Base-by-base conservation (phyloP, 2,797 vertebrate genomes). In the Falco naumanni region DNA sequence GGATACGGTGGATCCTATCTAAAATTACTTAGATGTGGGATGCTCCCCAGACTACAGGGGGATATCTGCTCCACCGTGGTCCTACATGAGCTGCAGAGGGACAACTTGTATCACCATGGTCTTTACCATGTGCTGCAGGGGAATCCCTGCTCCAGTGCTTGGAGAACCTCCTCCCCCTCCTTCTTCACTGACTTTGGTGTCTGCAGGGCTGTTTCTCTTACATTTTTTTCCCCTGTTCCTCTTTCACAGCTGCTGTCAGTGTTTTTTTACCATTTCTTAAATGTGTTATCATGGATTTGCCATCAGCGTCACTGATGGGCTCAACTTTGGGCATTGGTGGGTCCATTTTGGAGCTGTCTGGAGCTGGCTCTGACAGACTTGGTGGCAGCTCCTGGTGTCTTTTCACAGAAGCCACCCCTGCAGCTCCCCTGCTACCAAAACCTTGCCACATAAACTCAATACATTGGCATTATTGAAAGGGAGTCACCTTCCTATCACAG, bases 281-380 rank as follows among this genome's bases (percentile, higher is more conserved):
- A 53, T 19, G 31, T 48, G 26, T 48, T 71, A 31, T 61, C 43
- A 31, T 28, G 74, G n/a, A 47, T 25, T 51, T 70, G 45, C 15
- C 21, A 17, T 13, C 11, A 28, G 21, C 2, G 0, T 74, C 50
- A 39, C 50, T 47, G 50, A 8, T 43, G 19, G 29, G 9, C 56
- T 65, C 20, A 9, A 28, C 34, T 70, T 53, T 76, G 51, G n/a
- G 45, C 39, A 47, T 56, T 8, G 31, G 14, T 0, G 1, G 5
- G 11, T 65, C 51, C 1, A 0, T 77, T 80, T 61, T 34, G n/a
- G 16, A 45, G 22, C 28, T 56, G 54, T 16, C 28, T 5, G 1
- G 16, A 70, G 12, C 20, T 24, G 33, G 3, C 20, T 50, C 20
- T 56, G 19, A 45, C 1, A 0, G 19, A 39, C 2, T 1, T 6